These are phyloP conservation scores for Nyctibius bracteatus DNA, from an alignment of 2,113 vertebrate species.

Conservation along the genomic window DNA sequence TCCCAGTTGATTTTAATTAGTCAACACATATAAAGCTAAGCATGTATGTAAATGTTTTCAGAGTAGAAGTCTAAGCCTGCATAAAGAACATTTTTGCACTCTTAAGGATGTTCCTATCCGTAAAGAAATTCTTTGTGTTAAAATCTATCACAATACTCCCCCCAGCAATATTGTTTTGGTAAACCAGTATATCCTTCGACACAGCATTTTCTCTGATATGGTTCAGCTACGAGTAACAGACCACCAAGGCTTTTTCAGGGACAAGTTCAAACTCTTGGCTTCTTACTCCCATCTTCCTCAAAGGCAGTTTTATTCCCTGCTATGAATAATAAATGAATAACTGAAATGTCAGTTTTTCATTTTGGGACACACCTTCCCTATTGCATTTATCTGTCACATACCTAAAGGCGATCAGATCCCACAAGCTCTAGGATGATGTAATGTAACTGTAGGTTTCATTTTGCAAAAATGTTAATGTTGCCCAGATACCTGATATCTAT, in stretches of 20 bases:
- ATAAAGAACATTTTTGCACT: not conserved
- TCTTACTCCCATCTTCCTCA: not conserved
- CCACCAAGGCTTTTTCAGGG: not conserved
- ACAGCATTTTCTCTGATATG: not conserved
- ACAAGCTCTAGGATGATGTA: not conserved
- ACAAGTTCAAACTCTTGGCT: not conserved
- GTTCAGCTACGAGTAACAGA: not conserved
- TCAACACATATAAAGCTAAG: not conserved
- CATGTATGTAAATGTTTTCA: not conserved
- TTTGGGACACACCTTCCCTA: not conserved
- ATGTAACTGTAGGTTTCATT: not conserved
- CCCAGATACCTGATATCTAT: not conserved
- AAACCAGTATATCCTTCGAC: not conserved
- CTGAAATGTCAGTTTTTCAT: not conserved
- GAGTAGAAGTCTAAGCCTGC: not conserved
- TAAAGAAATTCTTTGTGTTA: not conserved
- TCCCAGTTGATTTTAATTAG: not conserved
- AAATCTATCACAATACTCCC: not conserved
- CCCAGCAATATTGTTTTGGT: not conserved
- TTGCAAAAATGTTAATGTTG: not conserved
- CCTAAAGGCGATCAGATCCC: not conserved
- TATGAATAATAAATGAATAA: no score
- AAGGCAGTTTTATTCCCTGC: not conserved
- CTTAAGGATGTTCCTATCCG: not conserved
- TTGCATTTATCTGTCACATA: not conserved